Conservation (phyloP, 2,888 invertebrate species). For the Trissolcus brochymenae region DNA sequence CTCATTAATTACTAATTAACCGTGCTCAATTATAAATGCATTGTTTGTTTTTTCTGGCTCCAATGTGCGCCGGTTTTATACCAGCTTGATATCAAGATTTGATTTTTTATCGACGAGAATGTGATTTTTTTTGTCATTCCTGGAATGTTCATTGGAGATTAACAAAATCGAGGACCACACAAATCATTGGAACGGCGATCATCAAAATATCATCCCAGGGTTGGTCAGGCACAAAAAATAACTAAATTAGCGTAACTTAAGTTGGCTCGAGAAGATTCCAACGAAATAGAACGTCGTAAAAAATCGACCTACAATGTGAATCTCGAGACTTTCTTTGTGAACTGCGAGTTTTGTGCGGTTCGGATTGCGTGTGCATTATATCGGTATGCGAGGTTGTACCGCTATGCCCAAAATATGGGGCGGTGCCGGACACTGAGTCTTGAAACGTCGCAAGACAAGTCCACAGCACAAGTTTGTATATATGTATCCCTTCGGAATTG, state of each 20-base stretch:
- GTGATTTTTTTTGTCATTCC: too few relatives aligned
- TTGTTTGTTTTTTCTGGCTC: too few relatives aligned
- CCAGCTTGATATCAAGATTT: too few relatives aligned
- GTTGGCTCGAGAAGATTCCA: conserved; percentile 30
- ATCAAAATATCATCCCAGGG: conserved; percentile 23
- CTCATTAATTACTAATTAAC: too few relatives aligned
- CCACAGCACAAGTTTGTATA: conserved; percentile 31
- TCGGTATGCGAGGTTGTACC: conserved; percentile 43
- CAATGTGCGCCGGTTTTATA: too few relatives aligned
- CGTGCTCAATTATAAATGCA: too few relatives aligned
- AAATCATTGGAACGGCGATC: conserved; percentile 30
- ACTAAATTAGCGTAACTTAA: conserved; percentile 39
- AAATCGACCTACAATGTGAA: conserved; percentile 41
- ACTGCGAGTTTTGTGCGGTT: conserved; percentile 7
- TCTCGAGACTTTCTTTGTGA: conserved; percentile 33
- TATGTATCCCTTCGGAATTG: conserved; percentile 52
- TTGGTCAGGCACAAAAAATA: conserved; percentile 22
- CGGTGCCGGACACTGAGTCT: conserved; percentile 52
- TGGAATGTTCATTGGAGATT: conserved; percentile 6
- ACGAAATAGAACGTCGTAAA: conserved; percentile 40
- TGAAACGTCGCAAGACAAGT: conserved; percentile 47
- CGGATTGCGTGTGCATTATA: conserved; percentile 10
- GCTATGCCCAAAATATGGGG: conserved; percentile 48
- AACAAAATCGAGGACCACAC: conserved; percentile 26
- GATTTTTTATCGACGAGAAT: too few relatives aligned